phyloP scores from a whole-genome alignment of 2,797 vertebrate genomes.

The Alcedo quadribrachys region DNA sequence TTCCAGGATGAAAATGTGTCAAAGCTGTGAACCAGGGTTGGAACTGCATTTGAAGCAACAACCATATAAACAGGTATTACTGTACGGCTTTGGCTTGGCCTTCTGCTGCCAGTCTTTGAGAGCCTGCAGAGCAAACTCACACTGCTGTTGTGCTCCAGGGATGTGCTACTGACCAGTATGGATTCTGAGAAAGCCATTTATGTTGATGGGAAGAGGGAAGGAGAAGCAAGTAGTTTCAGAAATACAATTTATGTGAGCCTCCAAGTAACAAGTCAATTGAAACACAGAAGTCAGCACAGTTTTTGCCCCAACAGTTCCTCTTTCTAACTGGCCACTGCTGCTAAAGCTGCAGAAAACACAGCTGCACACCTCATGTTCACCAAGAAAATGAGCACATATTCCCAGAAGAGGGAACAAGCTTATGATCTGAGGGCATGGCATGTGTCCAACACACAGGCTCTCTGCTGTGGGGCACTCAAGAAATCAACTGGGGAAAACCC shows the following conservation, averaged over 20 bases:
- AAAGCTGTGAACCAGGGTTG: neutral
- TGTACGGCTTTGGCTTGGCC: accelerated
- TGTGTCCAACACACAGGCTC: neutral
- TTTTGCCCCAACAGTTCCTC: neutral
- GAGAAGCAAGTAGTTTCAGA: neutral
- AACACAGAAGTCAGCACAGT: neutral
- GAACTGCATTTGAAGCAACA: neutral
- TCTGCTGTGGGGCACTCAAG: neutral
- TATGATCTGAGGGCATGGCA: neutral
- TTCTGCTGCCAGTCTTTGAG: neutral
- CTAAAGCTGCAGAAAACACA: neutral
- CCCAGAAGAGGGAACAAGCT: neutral
- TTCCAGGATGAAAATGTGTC: neutral
- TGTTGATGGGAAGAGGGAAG: neutral
- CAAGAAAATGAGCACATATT: neutral
- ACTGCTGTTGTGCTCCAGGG: neutral
- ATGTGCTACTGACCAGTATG: accelerated
- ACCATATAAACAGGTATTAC: accelerated
- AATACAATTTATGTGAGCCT: neutral
- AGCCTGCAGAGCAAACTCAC: neutral
- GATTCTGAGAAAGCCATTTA: neutral
- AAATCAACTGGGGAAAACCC: neutral
- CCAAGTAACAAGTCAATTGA: neutral
- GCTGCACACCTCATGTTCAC: accelerated
- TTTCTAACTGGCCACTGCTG: neutral